phyloP scores from a whole-genome alignment of 2,797 vertebrate genomes.

The Calcarius lapponicus region DNA sequence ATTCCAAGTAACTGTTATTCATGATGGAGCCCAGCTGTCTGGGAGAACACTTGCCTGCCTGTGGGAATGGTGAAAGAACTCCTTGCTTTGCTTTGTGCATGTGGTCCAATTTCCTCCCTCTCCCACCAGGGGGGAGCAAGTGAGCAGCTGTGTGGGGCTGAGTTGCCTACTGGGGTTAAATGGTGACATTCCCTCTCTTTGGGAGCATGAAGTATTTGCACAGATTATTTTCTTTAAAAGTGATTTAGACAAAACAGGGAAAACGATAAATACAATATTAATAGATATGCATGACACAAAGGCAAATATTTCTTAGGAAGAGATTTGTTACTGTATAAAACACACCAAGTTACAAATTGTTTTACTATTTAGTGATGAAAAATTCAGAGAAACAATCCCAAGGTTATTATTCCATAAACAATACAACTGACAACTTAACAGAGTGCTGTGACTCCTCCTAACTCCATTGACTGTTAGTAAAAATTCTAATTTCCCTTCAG shows the following conservation, averaged over 20 bases:
- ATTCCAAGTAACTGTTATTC: neutral
- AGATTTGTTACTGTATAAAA: neutral
- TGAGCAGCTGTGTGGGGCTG: fast-evolving
- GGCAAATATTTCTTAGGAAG: neutral
- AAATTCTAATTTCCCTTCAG: neutral
- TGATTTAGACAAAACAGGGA: neutral
- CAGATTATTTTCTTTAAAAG: neutral
- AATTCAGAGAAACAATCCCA: neutral
- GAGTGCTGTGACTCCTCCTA: neutral
- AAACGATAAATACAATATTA: neutral
- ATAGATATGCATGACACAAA: neutral
- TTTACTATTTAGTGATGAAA: neutral
- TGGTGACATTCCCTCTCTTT: neutral
- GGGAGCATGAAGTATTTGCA: neutral
- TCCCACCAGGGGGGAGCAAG: neutral
- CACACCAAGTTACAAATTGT: neutral
- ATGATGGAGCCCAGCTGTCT: neutral
- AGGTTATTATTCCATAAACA: neutral
- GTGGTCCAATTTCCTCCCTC: neutral
- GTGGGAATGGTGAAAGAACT: neutral
- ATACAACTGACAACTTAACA: neutral
- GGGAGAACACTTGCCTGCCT: neutral
- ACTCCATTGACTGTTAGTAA: neutral
- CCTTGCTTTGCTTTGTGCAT: neutral
- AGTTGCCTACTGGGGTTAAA: neutral